Conservation (phyloP, 2,113 vertebrate species). For the Triplophysa rosa region DNA sequence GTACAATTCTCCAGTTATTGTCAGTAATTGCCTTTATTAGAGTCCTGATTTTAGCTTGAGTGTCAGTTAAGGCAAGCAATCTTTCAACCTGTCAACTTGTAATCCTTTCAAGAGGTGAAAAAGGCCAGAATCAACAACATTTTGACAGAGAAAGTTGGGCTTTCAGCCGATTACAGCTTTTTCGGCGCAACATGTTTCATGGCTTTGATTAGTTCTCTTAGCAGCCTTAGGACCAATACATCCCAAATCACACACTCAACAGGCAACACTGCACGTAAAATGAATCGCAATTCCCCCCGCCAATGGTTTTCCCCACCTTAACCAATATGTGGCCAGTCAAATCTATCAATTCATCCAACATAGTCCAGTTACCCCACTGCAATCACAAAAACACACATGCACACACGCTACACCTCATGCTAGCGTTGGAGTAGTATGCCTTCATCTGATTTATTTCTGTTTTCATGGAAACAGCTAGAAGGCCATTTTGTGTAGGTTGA, state of each 20-base stretch:
- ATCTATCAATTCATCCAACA: conserved; percentile 34
- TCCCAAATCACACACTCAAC: conserved; percentile 32
- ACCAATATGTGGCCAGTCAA: conserved; percentile 47
- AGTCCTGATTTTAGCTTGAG: conserved; percentile 9
- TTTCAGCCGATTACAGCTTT: not conserved
- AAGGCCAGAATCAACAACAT: conserved; percentile 4
- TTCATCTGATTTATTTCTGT: conserved; percentile 52
- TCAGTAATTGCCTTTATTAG: not conserved
- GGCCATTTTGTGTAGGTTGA: conserved; percentile 52
- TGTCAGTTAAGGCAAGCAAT: conserved; percentile 10
- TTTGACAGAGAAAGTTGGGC: not conserved
- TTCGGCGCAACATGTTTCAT: not conserved
- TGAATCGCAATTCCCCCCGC: conserved; percentile 4
- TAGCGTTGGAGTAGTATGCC: not conserved
- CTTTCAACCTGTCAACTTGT: conserved; percentile 5
- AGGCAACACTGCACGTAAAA: conserved; percentile 10
- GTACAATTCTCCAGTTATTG: not conserved
- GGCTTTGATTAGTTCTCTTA: conserved; percentile 30
- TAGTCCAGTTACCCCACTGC: conserved; percentile 29
- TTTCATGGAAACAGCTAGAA: conserved; percentile 44
- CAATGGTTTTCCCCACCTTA: conserved; percentile 1
- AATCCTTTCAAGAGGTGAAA: conserved; percentile 2
- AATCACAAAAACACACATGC: conserved; percentile 20
- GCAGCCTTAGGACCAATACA: conserved; percentile 15
- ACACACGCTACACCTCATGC: not conserved